Conservation (phyloP, 2,888 invertebrate genomes). For the Eumacrocentrus americanus region DNA sequence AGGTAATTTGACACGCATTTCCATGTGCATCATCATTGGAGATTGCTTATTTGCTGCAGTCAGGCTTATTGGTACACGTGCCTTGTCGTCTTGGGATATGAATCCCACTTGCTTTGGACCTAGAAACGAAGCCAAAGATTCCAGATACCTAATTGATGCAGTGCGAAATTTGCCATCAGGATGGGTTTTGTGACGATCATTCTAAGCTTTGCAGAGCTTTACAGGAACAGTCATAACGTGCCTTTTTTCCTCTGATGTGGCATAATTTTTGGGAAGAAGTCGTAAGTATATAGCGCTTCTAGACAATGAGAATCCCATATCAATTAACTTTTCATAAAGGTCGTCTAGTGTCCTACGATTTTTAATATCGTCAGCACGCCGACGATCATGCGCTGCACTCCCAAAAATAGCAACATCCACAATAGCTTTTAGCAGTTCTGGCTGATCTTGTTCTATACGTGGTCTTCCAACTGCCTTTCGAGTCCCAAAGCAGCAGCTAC, state of each 20-base stretch:
- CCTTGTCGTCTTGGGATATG: slow-evolving; percentile 52
- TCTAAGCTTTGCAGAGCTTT: slow-evolving; percentile 31
- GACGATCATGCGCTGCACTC: slow-evolving; percentile 35
- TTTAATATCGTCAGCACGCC: neutral
- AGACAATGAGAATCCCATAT: slow-evolving; percentile 34
- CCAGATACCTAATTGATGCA: slow-evolving; percentile 40
- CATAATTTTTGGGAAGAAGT: slow-evolving; percentile 38
- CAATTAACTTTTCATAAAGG: slow-evolving; percentile 30
- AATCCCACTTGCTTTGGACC: slow-evolving; percentile 40
- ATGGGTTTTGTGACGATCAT: slow-evolving; percentile 37
- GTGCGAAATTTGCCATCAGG: slow-evolving; percentile 42
- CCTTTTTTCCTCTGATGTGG: slow-evolving; percentile 42
- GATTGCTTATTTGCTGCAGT: slow-evolving; percentile 57
- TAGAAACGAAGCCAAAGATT: slow-evolving; percentile 42
- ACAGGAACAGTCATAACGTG: slow-evolving; percentile 50
- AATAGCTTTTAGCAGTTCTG: slow-evolving; percentile 45
- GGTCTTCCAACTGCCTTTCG: slow-evolving; percentile 48
- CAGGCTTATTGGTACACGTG: slow-evolving; percentile 52
- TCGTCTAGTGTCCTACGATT: slow-evolving; percentile 32
- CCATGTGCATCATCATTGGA: slow-evolving; percentile 49
- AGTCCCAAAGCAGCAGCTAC: too few relatives aligned
- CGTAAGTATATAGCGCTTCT: slow-evolving; percentile 41
- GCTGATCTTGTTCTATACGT: slow-evolving; percentile 43
- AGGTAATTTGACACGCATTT: slow-evolving; percentile 43
- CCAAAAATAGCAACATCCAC: slow-evolving; percentile 47